A percentile compares a stretch with the other conserved stretches of the same genome.
These are phyloP conservation scores for Micrastur ruficollis DNA, from an alignment of 2,797 vertebrate genomes.

Conservation along the genomic window DNA sequence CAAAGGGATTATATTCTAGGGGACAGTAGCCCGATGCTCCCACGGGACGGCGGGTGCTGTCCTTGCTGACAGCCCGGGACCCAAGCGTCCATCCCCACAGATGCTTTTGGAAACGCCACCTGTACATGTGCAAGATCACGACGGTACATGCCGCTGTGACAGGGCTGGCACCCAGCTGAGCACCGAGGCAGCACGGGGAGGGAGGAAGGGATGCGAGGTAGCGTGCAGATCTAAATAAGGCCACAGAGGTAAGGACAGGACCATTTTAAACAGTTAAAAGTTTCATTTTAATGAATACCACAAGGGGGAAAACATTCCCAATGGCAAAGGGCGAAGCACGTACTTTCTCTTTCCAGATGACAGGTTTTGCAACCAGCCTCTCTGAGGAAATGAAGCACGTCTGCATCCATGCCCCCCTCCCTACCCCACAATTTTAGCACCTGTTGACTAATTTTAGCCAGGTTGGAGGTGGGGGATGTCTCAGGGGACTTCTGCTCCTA, in stretches of 20 bases:
- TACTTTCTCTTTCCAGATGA: background rate
- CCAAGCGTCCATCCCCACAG: background rate
- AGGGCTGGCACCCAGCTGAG: background rate
- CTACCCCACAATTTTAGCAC: background rate
- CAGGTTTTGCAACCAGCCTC: background rate
- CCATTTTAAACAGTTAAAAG: background rate
- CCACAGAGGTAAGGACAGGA: background rate
- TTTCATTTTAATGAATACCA: background rate
- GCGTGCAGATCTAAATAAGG: background rate
- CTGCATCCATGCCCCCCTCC: background rate
- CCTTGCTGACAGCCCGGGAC: background rate
- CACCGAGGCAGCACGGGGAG: rapidly evolving
- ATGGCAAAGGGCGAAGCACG: background rate
- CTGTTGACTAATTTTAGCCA: background rate
- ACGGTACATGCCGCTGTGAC: rapidly evolving
- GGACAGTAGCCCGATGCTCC: background rate
- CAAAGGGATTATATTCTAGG: background rate
- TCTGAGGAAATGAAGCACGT: rapidly evolving
- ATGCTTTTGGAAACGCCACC: constrained; percentile 9
- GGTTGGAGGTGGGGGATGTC: rapidly evolving
- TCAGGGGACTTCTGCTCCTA: background rate
- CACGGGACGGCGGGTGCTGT: background rate
- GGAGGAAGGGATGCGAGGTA: rapidly evolving
- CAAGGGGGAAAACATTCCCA: rapidly evolving
- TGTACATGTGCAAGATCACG: background rate